Evolutionary conservation across 2,888 invertebrate genomes (phyloP), one percentile per base, ranked within the genome.

Genomic region (Tinea trinotella): DNA sequence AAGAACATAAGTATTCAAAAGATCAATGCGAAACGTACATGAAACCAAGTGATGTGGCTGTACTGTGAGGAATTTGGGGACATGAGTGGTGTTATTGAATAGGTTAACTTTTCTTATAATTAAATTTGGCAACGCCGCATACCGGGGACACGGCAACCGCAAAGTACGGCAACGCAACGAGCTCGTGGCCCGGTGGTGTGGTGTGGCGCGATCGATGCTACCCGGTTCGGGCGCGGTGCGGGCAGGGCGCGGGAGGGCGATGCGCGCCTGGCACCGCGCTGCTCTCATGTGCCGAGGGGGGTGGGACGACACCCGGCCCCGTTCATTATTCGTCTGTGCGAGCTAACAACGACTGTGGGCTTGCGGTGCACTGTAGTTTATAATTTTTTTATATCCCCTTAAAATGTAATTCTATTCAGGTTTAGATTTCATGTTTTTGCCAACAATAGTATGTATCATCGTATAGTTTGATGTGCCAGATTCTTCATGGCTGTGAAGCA

Each of bases 241-340:
- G 65, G 63, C 58, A 62, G 60, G 75, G 55, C 50, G 55, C 54
- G 48, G 48, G 24, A 36, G 9, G n/a, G 35, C 55, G 50, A 10
- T 13, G 50, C 62, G 65, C 63, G 62, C 66, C 64, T 70, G 75
- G 15, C 40, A 40, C 15, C 40, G 40, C 40, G 40, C 40, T 40
- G 40, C 7, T 40, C 40, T 40, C 22, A 22, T 44, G 20, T n/a
- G 34, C 35, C 22, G 17, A 15, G 48, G 35, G 44, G n/a, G 30
- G 24, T 5, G 44, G 19, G 44, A 40, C 7, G 20, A 24, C 12
- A 10, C 36, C 53, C 53, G 36, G 34, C 9, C 36, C 36, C 19
- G 22, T 54, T 36, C 35, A 53, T 52, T 54, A 56, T 44, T 48
- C 36, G 40, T 40, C 44, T 36, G 56, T 52, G 56, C 54, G 55